Evolutionary conservation across 2,888 invertebrate genomes (phyloP), one percentile per base, ranked within the genome.

Genomic region (Hydrotaea diabolus): DNA sequence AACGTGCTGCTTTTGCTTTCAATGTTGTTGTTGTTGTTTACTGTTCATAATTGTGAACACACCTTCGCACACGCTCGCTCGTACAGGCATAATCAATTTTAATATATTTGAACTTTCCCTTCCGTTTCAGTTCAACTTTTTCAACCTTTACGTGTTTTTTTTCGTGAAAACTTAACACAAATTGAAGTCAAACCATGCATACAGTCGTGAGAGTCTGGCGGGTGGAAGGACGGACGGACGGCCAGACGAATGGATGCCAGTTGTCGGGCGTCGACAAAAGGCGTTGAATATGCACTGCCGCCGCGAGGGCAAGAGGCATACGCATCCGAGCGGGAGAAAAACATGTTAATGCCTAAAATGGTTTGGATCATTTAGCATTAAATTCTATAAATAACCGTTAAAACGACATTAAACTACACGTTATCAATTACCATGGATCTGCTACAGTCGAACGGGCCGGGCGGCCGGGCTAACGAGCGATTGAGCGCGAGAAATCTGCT

Each of bases 371-470:
- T 76, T 83, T 46, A 26, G 39, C 76, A 73, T 66, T 79, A 76
- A 71, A 79, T 75, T 71, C 55, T 31, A 74, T 74, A 82, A 82
- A 82, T 82, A 75, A 75, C 17, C 26, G 59, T 82, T 77, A 62
- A 78, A 78, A 75, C 69, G 46, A 72, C 76, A 66, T 79, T 79
- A 73, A 76, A 72, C 36, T 66, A 46, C 15, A 80, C 39, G 72
- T 73, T 77, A 83, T 83, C 79, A 80, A 80, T 83, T 79, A 59
- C 72, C 7, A 9, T 11, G 62, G 71, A 82, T 82, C 78, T 74
- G 21, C 13, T 31, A 43, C 62, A 66, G 53, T 57, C 15, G 59
- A 31, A 31, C 2, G 31, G 31, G n/a, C n/a, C n/a, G 7, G 31
- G 31, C 31, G 31, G 31, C 31, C n/a, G n/a, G n/a, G n/a, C n/a